Conservation (phyloP, 2,113 vertebrate species). For the Chunga burmeisteri region DNA sequence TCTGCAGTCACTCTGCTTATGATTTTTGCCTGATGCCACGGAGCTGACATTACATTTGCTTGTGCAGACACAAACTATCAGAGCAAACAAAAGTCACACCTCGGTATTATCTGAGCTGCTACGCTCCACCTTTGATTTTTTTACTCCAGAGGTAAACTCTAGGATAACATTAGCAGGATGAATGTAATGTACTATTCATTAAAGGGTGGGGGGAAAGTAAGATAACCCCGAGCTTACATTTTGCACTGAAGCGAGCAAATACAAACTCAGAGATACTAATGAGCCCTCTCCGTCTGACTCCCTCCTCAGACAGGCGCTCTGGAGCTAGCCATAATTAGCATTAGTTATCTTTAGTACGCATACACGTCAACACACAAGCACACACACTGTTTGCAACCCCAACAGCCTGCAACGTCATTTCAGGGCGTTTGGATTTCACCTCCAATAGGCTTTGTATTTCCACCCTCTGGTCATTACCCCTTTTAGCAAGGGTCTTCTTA, state of each 20-base stretch:
- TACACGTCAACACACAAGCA: not conserved
- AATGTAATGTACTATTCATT: not conserved
- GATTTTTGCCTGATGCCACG: not conserved
- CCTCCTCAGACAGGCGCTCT: not conserved
- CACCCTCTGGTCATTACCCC: not conserved
- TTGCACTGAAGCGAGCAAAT: not conserved
- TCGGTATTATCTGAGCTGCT: not conserved
- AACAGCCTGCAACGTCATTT: not conserved
- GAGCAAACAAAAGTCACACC: not conserved
- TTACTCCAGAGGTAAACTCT: not conserved
- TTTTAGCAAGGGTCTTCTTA: not conserved
- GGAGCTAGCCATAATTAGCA: not conserved
- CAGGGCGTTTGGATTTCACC: not conserved
- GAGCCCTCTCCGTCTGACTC: not conserved
- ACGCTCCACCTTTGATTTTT: not conserved
- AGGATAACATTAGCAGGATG: not conserved
- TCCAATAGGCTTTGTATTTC: not conserved
- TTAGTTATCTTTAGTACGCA: not conserved
- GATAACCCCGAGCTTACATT: not conserved
- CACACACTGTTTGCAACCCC: not conserved
- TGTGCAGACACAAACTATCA: not conserved
- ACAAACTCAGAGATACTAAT: not conserved
- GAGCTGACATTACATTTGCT: not conserved
- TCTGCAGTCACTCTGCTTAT: fast-evolving
- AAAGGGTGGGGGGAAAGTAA: not conserved